Percentiles rank a stretch among this genome's conserved stretches.
These are phyloP conservation scores for Merluccius polli DNA, from an alignment of 2,797 vertebrate species.

Conservation along the genomic window DNA sequence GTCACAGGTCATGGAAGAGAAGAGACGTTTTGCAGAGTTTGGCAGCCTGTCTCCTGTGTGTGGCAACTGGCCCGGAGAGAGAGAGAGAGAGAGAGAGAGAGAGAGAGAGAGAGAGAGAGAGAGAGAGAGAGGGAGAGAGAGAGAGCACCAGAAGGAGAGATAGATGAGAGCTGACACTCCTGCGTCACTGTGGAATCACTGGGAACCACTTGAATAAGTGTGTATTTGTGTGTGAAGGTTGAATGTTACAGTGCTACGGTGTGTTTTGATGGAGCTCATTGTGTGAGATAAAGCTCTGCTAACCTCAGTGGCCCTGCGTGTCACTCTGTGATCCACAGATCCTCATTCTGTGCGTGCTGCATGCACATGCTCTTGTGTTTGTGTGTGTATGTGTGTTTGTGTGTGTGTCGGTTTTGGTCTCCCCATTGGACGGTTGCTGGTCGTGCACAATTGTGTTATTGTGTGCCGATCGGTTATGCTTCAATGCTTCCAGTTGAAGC, in stretches of 20 bases:
- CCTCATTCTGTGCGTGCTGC: neutral
- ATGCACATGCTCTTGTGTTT: neutral
- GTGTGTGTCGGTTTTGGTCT: neutral
- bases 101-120: neutral
- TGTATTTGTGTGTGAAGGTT: neutral
- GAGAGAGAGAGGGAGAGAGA: neutral
- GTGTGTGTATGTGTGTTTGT: neutral
- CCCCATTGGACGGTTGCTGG: neutral
- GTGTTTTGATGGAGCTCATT: neutral
- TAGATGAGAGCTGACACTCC: neutral
- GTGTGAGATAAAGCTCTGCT: neutral
- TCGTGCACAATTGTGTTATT: conserved; percentile 38
- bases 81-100: neutral
- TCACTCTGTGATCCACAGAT: neutral
- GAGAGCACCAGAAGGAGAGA: neutral
- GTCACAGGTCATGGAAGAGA: conserved; percentile 25
- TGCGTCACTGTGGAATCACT: neutral
- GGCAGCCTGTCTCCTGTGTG: conserved; percentile 22
- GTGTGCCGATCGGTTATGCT: conserved; percentile 25
- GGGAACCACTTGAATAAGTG: conserved; percentile 3
- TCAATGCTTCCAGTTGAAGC: conserved; percentile 22
- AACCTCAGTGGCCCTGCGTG: neutral
- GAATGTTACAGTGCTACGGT: neutral
- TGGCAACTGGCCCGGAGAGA: conserved; percentile 19
- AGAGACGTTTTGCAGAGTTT: conserved; percentile 41